Evolutionary conservation across 1,140 invertebrate genomes (phyloP).

Genomic region (Penaeus vannamei): DNA sequence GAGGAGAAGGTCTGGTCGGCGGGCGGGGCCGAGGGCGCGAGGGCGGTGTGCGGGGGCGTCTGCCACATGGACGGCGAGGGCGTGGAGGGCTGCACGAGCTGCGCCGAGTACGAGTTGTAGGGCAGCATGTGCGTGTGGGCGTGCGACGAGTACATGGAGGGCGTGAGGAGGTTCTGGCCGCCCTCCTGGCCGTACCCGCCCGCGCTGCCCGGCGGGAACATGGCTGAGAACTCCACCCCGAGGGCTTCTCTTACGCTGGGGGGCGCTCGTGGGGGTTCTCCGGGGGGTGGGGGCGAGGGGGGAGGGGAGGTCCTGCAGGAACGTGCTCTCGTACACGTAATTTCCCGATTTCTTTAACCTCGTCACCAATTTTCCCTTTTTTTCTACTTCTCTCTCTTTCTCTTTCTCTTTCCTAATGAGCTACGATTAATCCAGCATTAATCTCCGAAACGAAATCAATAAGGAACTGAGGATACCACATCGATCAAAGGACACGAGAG

Average conservation of each 20-base stretch:
- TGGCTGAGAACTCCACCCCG: conserved; percentile 60
- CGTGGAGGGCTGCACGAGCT: conserved; percentile 64
- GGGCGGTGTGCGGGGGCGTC: conserved; percentile 57
- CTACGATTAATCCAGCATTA: no score
- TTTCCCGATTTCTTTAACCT: no score
- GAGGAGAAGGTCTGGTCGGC: conserved; percentile 64
- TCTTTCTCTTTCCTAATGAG: no score
- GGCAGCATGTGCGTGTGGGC: conserved; percentile 66
- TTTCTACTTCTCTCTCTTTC: no score
- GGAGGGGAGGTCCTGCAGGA: no score
- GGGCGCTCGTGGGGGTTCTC: no score
- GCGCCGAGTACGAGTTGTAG: conserved; percentile 67
- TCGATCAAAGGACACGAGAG: no score
- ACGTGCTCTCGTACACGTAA: no score
- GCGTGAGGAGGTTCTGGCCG: conserved; percentile 64
- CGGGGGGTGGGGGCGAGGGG: no score
- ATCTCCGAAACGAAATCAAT: no score
- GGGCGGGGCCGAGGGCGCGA: conserved; percentile 61
- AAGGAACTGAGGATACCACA: no score
- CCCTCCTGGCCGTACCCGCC: conserved; percentile 65
- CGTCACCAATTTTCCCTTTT: no score
- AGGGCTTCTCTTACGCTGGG: not conserved
- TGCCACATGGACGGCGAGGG: conserved; percentile 67
- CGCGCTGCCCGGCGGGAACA: conserved; percentile 65
- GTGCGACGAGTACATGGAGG: conserved; percentile 66